Base-by-base conservation (phyloP, 2,797 vertebrate genomes). In the Chrysocyon brachyurus region DNA sequence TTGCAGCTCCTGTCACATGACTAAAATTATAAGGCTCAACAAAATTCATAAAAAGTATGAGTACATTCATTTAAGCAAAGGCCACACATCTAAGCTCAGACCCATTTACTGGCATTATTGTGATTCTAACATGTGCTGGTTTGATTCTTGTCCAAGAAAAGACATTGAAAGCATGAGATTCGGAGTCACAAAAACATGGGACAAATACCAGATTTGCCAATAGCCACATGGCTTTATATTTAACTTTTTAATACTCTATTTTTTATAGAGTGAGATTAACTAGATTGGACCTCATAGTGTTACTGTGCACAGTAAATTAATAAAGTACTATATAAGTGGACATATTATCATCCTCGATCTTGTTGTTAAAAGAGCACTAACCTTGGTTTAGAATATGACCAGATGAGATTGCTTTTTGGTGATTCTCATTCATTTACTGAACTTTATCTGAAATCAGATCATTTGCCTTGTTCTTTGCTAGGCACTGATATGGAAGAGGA, bases 41-140 rank as follows among this genome's bases (percentile, higher is more conserved):
- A 91, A 97, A 63, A 49, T 87, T 64, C 36, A 83, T 73, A 95
- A 97, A 97, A 14, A 66, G 46, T 40, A 36, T 26, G 49, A 79
- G 3, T 75, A 49, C 63, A 40, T 33, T 93, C 49, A 59, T 87
- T 97, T 36, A 87, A 28, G 77, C 28, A 11, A 79, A 79, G 19
- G 87, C 49, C 52, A 88, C 3, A 12, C 40, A n/a, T 56, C 63
- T 1, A 0, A 59, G 10, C 24, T 68, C 4, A 31, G 15, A 94
- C 12, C 72, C 3, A 59, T 96, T 90, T 91, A 89, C 46, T 64
- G 11, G 19, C 6, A 31, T 73, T 81, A 49, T 49, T 28, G 2
- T 88, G 64, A 92, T 90, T 97, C 95, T 46, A 46, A 28, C 26
- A 82, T 68, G 15, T 95, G 14, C 2, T 81, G 6, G 8, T 59